These are phyloP conservation scores for Numenius arquata DNA, from an alignment of 2,113 vertebrate species.

Conservation along the genomic window DNA sequence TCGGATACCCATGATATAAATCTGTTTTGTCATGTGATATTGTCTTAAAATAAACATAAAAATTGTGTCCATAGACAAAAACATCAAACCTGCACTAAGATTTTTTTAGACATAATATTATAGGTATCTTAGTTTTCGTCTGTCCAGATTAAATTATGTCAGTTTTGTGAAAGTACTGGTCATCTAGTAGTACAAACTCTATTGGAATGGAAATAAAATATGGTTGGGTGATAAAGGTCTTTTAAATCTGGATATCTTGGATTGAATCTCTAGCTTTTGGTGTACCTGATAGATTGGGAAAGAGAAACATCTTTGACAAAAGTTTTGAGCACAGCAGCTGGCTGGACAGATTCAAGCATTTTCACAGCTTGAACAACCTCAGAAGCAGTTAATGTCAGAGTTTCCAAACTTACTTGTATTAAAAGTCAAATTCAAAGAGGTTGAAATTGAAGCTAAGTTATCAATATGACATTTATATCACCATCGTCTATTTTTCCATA, in stretches of 20 bases:
- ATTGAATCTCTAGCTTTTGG: neutral
- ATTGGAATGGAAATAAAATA: neutral
- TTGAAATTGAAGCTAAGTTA: neutral
- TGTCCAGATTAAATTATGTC: neutral
- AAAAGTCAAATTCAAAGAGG: neutral
- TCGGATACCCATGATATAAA: neutral
- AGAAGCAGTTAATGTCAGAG: neutral
- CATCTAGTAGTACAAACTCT: neutral
- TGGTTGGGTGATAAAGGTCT: accelerated
- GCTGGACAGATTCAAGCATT: neutral
- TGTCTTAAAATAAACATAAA: neutral
- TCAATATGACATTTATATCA: neutral
- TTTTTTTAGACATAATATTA: neutral
- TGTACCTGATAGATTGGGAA: neutral
- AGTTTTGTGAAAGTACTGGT: neutral
- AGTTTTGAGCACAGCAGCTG: neutral
- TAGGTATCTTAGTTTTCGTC: neutral
- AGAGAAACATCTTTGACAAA: neutral
- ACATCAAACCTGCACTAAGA: accelerated
- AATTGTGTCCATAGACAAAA: neutral
- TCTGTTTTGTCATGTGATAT: neutral
- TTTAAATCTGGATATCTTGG: neutral
- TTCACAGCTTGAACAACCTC: neutral
- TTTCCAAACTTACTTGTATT: neutral
- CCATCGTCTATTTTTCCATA: neutral